Evolutionary conservation across 2,888 invertebrate species (phyloP).

Genomic region (Brachylomia viminalis): DNA sequence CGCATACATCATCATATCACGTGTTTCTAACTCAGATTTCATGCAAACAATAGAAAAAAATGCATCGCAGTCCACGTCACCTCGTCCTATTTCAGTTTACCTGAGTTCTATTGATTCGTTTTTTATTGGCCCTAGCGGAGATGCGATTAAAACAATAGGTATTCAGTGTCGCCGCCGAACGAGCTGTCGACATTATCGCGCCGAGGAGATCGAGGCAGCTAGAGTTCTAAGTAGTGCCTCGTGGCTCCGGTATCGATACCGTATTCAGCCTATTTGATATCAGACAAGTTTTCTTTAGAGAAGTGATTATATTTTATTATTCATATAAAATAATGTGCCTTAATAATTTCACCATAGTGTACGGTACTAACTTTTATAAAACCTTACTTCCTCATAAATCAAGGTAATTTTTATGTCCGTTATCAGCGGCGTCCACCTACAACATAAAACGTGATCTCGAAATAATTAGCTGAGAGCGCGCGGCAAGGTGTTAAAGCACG

Average conservation of each 20-base stretch:
- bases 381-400: constrained; percentile 47
- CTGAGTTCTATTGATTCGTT: constrained; percentile 29
- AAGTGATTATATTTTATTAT: neutral
- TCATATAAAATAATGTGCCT: neutral
- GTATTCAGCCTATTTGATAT: constrained; percentile 13
- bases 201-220: constrained; percentile 5
- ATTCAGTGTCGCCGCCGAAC: constrained; percentile 25
- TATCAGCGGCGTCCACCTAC: constrained; percentile 67
- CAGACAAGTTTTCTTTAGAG: neutral
- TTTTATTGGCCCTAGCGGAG: constrained; percentile 24
- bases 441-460: constrained; percentile 72
- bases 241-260: constrained; percentile 18
- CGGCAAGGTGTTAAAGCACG: constrained; percentile 65
- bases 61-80: neutral
- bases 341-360: constrained; percentile 1
- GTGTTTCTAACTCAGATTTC: neutral
- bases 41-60: neutral
- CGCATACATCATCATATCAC: no score
- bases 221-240: constrained; percentile 14
- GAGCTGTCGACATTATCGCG: constrained; percentile 44
- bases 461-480: constrained; percentile 72
- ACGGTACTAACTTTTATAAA: constrained; percentile 15
- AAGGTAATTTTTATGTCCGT: constrained; percentile 55
- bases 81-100: neutral
- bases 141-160: constrained; percentile 36